phyloP scores from a whole-genome alignment of 2,888 invertebrate genomes.

The Cepaea hortensis region DNA sequence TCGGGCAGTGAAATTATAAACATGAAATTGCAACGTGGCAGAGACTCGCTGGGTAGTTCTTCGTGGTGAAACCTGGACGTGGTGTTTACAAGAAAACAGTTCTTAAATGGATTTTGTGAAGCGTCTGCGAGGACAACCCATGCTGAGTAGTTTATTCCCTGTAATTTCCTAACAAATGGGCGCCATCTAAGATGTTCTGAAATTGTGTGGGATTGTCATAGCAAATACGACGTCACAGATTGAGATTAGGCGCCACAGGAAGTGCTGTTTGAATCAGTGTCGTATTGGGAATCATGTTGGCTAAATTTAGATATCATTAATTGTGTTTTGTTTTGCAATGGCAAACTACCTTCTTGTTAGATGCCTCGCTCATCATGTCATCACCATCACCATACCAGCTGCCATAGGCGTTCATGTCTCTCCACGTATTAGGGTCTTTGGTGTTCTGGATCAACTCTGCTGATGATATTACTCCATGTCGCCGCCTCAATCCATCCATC shows the following conservation, averaged over 20 bases:
- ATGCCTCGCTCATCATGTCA: too few species aligned
- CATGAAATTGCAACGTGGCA: too few species aligned
- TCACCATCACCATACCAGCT: too few species aligned
- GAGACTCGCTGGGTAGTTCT: too few species aligned
- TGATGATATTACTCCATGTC: too few species aligned
- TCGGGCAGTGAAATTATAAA: too few species aligned
- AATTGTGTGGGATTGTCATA: background rate
- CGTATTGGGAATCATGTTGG: background rate
- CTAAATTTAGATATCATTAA: background rate
- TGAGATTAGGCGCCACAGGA: background rate
- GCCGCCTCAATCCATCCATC: too few species aligned
- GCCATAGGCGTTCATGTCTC: too few species aligned
- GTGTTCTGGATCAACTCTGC: too few species aligned
- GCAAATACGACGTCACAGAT: constrained; percentile 1
- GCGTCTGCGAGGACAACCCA: background rate
- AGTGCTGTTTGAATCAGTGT: background rate
- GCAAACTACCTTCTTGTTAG: too few species aligned
- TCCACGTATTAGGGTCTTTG: too few species aligned
- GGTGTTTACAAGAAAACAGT: background rate
- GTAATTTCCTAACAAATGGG: background rate
- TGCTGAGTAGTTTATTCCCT: background rate
- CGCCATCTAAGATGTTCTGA: background rate
- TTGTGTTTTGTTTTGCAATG: too few species aligned
- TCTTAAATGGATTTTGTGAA: background rate
- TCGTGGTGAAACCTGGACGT: background rate